Evolutionary conservation across 2,113 vertebrate species (phyloP), one percentile per base, ranked within the genome.

Genomic region (Tricholaema leucomelas): DNA sequence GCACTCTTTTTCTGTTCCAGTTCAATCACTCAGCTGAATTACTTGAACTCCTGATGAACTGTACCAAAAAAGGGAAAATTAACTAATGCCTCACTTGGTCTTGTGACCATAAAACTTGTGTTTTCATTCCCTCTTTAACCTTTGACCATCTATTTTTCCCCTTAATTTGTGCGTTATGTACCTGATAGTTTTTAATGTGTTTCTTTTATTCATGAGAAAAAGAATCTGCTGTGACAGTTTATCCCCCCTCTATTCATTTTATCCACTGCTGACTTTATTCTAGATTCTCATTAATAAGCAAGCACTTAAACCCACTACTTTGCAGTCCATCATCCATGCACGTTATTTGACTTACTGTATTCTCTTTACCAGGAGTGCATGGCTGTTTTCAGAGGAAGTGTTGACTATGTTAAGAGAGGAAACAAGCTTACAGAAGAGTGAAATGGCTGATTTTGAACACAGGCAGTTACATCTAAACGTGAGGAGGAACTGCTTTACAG

Each of bases 81-180:
- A 96, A 95, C 94, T 90, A 95, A 96, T 93, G 93, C 93, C 92
- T 96, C 95, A 95, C 96, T 97, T 96, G 92, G 94, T 96, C 96
- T 92, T 96, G 91, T 95, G 95, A 96, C 94, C 87, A 94, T 93
- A 96, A 93, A 96, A 93, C 89, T 92, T 93, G 89, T 91, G 95
- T 94, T 95, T 96, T 94, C 95, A 92, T 93, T 92, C 91, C 75
- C 93, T 96, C 85, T 92, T 95, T 96, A 96, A 94, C 95, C 95
- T 96, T 95, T 96, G 94, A 92, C 96, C 93, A 87, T 81, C 89
- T 95, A 44, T 94, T 95, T 95, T 94, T 50, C 87, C 86, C 83
- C 80, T 88, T 96, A 96, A 96, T 96, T 95, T 95, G 93, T 88
- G 85, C 64, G 91, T 75, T 95, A 93, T 87, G 89, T 95, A 96